Conservation (phyloP, 2,888 invertebrate species). For the Oasisia sp. region DNA sequence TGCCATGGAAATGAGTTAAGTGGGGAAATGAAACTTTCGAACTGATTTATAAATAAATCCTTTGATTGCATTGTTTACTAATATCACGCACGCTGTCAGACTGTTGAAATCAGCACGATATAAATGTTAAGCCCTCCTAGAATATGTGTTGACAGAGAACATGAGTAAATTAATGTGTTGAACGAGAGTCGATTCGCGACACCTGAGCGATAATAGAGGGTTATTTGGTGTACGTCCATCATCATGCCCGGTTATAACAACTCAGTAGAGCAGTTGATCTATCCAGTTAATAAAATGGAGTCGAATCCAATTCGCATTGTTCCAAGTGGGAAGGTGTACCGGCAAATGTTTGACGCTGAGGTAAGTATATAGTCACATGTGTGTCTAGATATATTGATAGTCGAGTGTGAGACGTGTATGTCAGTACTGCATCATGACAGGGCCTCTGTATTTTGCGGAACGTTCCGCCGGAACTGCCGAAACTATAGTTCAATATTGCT, state of each 20-base stretch:
- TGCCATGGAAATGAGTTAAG: slow-evolving; percentile 5
- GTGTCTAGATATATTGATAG: not conserved
- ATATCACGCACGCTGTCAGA: not conserved
- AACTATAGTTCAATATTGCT: too few relatives aligned
- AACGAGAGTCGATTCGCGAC: not conserved
- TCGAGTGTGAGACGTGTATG: too few relatives aligned
- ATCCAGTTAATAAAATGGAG: slow-evolving; percentile 25
- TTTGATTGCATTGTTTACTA: not conserved
- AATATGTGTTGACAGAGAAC: not conserved
- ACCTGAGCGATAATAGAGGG: not conserved
- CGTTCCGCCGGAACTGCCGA: too few relatives aligned
- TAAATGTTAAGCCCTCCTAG: not conserved
- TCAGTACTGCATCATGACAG: too few relatives aligned
- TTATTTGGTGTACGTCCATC: not conserved
- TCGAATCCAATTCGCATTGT: slow-evolving; percentile 42
- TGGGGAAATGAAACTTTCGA: slow-evolving; percentile 13
- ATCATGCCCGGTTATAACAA: not conserved
- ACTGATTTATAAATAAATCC: not conserved
- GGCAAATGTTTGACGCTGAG: slow-evolving; percentile 66
- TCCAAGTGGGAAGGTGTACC: slow-evolving; percentile 64
- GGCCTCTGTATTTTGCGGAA: too few relatives aligned
- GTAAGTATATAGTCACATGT: slow-evolving; percentile 43
- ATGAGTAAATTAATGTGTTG: not conserved
- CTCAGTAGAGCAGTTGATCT: not conserved
- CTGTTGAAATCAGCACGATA: not conserved